phyloP scores from a whole-genome alignment of 2,888 invertebrate species.

The Drosophila quinaria region DNA sequence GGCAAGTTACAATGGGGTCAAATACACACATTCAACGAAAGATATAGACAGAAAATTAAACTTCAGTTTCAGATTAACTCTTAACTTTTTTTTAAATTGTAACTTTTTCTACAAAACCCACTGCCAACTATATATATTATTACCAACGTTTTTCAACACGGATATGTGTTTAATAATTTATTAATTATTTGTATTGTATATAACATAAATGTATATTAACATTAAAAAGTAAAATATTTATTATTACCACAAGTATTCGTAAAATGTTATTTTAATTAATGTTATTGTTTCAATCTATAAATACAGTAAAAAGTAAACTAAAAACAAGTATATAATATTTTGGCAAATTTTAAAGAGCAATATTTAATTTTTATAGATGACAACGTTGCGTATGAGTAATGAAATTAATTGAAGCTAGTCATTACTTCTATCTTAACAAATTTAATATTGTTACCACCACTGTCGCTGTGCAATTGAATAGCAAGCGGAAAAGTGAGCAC shows the following conservation, averaged over 20 bases:
- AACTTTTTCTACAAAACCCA: too few relatives aligned
- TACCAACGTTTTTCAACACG: too few relatives aligned
- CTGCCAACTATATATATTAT: too few relatives aligned
- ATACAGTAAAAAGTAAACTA: background rate
- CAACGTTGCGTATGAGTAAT: constrained; percentile 9
- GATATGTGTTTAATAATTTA: too few relatives aligned
- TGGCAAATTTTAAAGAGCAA: background rate
- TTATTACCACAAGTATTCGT: background rate
- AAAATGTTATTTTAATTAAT: too few relatives aligned
- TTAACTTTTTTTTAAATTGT: too few relatives aligned
- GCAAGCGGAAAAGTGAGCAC: constrained; percentile 57
- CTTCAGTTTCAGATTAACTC: too few relatives aligned
- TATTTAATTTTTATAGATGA: background rate
- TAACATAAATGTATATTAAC: too few relatives aligned
- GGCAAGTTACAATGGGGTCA: constrained; percentile 33
- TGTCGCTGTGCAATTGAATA: constrained; percentile 54
- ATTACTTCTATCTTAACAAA: background rate
- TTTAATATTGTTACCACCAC: constrained; percentile 28
- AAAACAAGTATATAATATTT: background rate
- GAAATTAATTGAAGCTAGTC: background rate
- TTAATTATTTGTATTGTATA: too few relatives aligned
- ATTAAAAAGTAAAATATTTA: background rate
- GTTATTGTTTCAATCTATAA: too few relatives aligned
- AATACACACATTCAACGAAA: background rate
- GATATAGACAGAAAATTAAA: background rate